phyloP scores from a whole-genome alignment of 2,113 vertebrate genomes.

The Leptosomus discolor region DNA sequence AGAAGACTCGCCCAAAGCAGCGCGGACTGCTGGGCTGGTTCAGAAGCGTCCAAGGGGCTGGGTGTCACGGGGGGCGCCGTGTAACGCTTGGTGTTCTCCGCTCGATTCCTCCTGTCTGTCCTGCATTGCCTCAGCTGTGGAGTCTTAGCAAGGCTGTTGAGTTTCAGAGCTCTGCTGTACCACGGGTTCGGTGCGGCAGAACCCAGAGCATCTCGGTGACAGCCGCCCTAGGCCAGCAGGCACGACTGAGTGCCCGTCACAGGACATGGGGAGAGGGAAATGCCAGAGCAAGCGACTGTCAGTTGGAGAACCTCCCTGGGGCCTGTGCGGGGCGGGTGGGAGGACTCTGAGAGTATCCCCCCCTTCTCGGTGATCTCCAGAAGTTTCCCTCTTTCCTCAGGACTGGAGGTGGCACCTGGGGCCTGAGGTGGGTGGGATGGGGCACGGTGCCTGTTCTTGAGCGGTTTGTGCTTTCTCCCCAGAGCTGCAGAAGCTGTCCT shows the following conservation, averaged over 20 bases:
- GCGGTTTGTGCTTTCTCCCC: constrained; percentile 27
- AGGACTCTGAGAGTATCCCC: not conserved
- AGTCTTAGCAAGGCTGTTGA: not conserved
- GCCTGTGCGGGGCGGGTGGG: not conserved
- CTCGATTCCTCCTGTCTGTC: not conserved
- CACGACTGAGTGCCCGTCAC: not conserved
- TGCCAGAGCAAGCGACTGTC: not conserved
- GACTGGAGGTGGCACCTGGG: not conserved
- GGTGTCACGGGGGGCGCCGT: not conserved
- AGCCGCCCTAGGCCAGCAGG: not conserved
- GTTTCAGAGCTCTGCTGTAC: not conserved
- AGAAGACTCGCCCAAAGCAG: not conserved
- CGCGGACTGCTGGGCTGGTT: not conserved
- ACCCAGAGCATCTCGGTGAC: not conserved
- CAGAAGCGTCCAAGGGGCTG: accelerated
- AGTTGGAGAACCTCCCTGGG: not conserved
- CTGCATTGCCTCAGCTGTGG: accelerated
- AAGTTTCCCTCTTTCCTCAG: not conserved
- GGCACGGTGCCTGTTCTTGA: not conserved
- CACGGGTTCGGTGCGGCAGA: not conserved
- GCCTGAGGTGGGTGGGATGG: not conserved
- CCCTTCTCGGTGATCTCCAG: not conserved
- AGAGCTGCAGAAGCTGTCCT: constrained; percentile 95
- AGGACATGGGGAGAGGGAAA: not conserved
- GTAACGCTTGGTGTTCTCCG: not conserved